Conservation (phyloP, 1,140 invertebrate genomes). For the Bombus sibiricus region DNA sequence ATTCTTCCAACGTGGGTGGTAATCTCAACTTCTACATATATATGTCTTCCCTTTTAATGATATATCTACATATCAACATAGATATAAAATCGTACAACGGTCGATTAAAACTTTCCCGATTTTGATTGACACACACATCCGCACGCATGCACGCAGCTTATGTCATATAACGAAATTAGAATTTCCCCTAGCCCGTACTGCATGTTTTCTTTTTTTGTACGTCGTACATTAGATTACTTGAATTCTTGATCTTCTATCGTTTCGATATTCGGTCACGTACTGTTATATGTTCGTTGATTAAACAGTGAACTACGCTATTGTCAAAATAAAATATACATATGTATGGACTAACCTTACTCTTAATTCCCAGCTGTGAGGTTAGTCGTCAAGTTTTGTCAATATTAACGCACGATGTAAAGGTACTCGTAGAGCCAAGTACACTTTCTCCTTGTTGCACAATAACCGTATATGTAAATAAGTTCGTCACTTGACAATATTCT, state of each 20-base stretch:
- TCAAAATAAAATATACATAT: background rate
- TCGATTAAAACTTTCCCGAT: background rate
- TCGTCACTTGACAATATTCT: background rate
- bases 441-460: background rate
- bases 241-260: background rate
- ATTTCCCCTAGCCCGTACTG: background rate
- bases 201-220: background rate
- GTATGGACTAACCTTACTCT: conserved; percentile 27
- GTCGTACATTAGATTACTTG: background rate
- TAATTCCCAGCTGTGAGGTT: background rate
- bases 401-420: too few species aligned
- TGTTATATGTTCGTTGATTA: background rate
- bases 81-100: background rate
- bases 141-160: background rate
- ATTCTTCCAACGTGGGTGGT: background rate
- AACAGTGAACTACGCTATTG: background rate
- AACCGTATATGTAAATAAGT: background rate
- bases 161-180: background rate
- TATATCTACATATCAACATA: background rate
- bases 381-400: background rate
- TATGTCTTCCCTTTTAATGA: background rate
- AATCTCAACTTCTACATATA: background rate
- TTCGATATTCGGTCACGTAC: background rate
- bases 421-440: too few species aligned
- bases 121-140: background rate